Base-by-base conservation (phyloP, 2,113 vertebrate genomes). In the Tursiops truncatus region DNA sequence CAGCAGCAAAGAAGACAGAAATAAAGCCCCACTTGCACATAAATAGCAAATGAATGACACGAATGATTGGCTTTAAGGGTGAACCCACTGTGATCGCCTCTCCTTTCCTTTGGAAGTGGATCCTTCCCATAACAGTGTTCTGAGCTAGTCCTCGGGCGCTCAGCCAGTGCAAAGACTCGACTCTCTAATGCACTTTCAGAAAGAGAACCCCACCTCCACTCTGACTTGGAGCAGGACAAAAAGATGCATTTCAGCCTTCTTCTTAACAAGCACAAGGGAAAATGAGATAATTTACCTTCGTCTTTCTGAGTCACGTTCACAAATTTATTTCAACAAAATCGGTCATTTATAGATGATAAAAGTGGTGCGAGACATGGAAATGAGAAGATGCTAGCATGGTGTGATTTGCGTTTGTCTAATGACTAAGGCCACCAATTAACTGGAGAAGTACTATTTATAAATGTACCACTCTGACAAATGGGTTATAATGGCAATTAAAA, bases 321-420 rank as follows among this genome's bases (percentile, higher is more conserved):
- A 97, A 93, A 98, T 97, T 95, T 97, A 98, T 98, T 97, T 98
- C 96, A 97, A 92, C 67, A 95, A 96, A 3, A 8, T 95, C 70
- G 83, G 83, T 95, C 85, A 96, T 82, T 73, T 73, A 26, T 65
- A 95, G 84, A 97, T 88, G 91, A 98, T 96, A 97, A 98, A 98
- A 97, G 89, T 96, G 58, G 71, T 96, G 25, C 25, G 96, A 97
- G 88, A 94, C 56, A 97, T 47, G 81, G 47, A 97, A 97, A 97
- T 96, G 65, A 92, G 96, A 95, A 95, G 92, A 98, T 94, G 76
- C 58, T 89, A 96, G 73, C 84, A 93, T 98, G 89, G 71, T 90
- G 31, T 88, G 89, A 97, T 98, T 96, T 96, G 91, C 97, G 79
- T 96, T 97, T 92, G 70, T 92, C 87, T 0, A 4, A 97, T 97